Percentiles rank a stretch among this genome's conserved stretches.
Conservation (phyloP, 2,797 vertebrate genomes). For the Poecile montanus region DNA sequence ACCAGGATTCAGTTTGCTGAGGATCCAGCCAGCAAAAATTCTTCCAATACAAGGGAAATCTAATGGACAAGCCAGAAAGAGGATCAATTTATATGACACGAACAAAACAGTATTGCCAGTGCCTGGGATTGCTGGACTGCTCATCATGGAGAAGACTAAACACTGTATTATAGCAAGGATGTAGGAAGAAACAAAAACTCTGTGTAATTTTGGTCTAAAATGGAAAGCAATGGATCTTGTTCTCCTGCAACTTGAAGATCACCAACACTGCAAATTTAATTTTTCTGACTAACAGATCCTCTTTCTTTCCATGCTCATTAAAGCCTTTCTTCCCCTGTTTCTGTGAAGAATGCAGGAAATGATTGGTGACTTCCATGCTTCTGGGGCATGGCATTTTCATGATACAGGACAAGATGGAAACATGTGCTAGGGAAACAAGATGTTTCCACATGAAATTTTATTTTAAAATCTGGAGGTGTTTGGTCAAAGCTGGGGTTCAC, state of each 20-base stretch:
- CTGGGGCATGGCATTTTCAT: accelerated
- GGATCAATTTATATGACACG: background rate
- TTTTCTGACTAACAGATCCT: background rate
- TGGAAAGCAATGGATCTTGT: background rate
- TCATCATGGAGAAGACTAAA: background rate
- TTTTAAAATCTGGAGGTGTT: accelerated
- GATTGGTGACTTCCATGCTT: background rate
- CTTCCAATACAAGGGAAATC: background rate
- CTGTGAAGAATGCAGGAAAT: background rate
- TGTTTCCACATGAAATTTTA: accelerated
- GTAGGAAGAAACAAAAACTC: background rate
- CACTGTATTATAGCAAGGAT: background rate
- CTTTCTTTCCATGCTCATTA: background rate
- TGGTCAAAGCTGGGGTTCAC: background rate
- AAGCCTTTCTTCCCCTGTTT: background rate
- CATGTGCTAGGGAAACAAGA: background rate
- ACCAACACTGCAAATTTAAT: background rate
- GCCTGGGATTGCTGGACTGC: background rate
- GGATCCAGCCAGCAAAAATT: background rate
- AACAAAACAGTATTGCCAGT: background rate
- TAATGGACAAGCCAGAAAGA: background rate
- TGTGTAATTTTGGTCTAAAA: background rate
- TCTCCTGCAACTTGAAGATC: background rate
- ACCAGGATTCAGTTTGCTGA: background rate
- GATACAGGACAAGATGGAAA: background rate